A percentile compares a stretch with the other conserved stretches of the same genome.
Evolutionary conservation across 2,113 vertebrate species (phyloP).

Genomic region (Madoqua kirkii): DNA sequence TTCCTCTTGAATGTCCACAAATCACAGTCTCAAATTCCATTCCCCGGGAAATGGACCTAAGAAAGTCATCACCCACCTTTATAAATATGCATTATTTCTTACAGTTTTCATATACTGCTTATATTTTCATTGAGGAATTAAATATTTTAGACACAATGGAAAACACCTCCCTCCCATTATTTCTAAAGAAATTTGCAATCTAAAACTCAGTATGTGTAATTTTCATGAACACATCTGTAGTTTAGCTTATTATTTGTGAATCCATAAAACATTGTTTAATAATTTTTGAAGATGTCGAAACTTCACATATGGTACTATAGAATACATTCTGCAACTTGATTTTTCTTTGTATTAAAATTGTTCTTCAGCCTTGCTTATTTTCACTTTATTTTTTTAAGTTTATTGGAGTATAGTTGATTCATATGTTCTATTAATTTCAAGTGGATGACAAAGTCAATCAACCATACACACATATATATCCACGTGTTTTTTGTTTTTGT

Average conservation of each 20-base stretch:
- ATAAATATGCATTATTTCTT: neutral
- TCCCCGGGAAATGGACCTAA: neutral
- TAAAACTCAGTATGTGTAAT: neutral
- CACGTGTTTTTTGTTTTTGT: neutral
- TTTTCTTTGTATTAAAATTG: neutral
- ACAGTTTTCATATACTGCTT: neutral
- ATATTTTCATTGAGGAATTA: neutral
- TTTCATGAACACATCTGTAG: neutral
- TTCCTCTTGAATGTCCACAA: neutral
- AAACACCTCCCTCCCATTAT: neutral
- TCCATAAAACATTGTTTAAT: neutral
- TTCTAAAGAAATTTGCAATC: neutral
- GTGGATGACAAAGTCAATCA: neutral
- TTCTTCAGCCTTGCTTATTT: neutral
- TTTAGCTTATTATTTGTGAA: neutral
- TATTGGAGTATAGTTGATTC: neutral
- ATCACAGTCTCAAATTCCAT: neutral
- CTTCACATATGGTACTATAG: neutral
- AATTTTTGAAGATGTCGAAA: neutral
- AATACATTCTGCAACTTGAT: neutral
- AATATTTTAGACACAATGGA: neutral
- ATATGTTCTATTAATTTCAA: neutral
- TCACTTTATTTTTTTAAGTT: neutral
- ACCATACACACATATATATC: neutral
- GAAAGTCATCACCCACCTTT: neutral